Base-by-base conservation (phyloP, 2,888 invertebrate genomes). In the Onthophagus sagittarius region DNA sequence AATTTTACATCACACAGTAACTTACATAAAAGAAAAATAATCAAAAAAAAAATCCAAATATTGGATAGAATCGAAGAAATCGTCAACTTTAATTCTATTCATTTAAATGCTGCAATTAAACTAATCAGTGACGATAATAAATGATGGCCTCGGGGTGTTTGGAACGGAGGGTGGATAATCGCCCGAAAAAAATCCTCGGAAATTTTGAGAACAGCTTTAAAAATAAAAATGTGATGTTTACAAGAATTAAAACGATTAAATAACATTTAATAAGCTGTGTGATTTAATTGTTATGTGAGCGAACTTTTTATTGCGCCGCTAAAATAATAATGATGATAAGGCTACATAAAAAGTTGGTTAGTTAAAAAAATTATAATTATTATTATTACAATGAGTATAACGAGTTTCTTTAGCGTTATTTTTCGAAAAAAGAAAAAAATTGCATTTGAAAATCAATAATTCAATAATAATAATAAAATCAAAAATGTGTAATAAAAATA, bases 111-210 rank as follows among this genome's bases (percentile, higher is more conserved):
- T 53, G 39, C 1, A 67, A 23, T 32, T 67, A 67, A 67, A 23
- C n/a, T 15, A 67, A 67, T 32, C 23, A 67, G n/a, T 32, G 31
- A 31, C 65, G 31, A 65, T 72, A 67, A 72, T 62, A 67, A 75
- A 67, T 15, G 76, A 76, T 69, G 72, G 73, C 53, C 76, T 75
- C 39, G 74, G 73, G 23, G 75, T 74, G 63, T 71, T 74, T 23
- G 76, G 72, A 53, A 76, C 73, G 70, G 74, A 72, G 31, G 69
- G 65, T 15, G 75, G 74, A 64, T 75, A 73, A 69, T 72, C 72
- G 63, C 71, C 73, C 15, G 70, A 32, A 11, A 62, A 70, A 31
- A 74, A 39, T 15, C 72, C 70, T 70, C 70, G 32, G 63, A 72
- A 74, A 65, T 72, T 75, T 74, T 72, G 39, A 9, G 39, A 53